Percentiles rank a stretch among this genome's conserved stretches.
Conservation (phyloP, 2,797 vertebrate genomes). For the Cirrhinus molitorella region DNA sequence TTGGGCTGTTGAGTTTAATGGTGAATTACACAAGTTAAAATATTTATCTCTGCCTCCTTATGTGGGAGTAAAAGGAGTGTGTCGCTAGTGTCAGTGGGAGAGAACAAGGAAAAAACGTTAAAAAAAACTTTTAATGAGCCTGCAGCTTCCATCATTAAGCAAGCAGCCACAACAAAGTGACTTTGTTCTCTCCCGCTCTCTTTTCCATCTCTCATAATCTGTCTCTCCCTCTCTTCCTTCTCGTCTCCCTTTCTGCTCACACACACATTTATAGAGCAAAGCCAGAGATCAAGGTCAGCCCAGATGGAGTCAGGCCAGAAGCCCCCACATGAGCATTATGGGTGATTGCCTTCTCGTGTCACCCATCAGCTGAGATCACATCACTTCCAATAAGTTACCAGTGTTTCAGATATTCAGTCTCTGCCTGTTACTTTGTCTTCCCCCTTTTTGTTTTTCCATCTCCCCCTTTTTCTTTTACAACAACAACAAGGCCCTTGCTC, state of each 20-base stretch:
- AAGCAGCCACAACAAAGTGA: slow-evolving; percentile 60
- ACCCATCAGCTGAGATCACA: slow-evolving; percentile 30
- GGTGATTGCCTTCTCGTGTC: slow-evolving; percentile 4
- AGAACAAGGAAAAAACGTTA: slow-evolving; percentile 15
- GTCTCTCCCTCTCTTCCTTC: slow-evolving; percentile 40
- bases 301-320: slow-evolving; percentile 42
- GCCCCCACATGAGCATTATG: slow-evolving; percentile 18
- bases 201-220: slow-evolving; percentile 42
- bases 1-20: slow-evolving; percentile 41
- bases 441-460: neutral
- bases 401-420: slow-evolving; percentile 12
- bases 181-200: slow-evolving; percentile 56
- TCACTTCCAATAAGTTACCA: slow-evolving; percentile 13
- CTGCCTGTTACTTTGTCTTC: slow-evolving; percentile 8
- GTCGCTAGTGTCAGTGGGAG: slow-evolving; percentile 27
- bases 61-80: slow-evolving; percentile 25
- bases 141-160: slow-evolving; percentile 60
- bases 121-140: slow-evolving; percentile 59
- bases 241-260: slow-evolving; percentile 7
- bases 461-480: slow-evolving; percentile 31
- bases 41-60: slow-evolving; percentile 46
- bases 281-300: slow-evolving; percentile 53
- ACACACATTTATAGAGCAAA: slow-evolving; percentile 47
- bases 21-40: slow-evolving; percentile 48
- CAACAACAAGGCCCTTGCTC: neutral